Base-by-base conservation (phyloP, 2,888 invertebrate genomes). In the Eutolmus rufibarbis region DNA sequence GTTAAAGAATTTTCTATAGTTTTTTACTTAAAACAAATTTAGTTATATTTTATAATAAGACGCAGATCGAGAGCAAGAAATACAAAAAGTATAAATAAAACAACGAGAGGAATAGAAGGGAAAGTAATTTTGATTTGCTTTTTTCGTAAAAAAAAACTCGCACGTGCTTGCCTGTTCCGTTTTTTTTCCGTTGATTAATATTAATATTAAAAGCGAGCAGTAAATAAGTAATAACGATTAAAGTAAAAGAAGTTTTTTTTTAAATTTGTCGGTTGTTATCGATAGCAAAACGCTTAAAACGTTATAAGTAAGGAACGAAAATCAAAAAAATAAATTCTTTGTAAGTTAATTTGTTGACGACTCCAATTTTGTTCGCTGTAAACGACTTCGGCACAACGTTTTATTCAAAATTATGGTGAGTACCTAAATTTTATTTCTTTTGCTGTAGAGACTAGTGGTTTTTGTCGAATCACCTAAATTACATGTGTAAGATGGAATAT, bases 321-420 rank as follows among this genome's bases (percentile, higher is more conserved):
- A 86, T 86, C 51, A 86, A 86, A 77, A n/a, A 86, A 74, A 40
- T 9, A 74, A 57, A 66, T 66, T 66, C 66, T 66, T 66, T 66
- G 57, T 66, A 74, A 85, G n/a, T 74, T 43, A 40, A 85, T 85
- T 85, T 85, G 85, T 85, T 85, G 51, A 85, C 34, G 31, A 74
- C 74, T 28, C n/a, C 16, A 79, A 46, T 43, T 85, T 85, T 51
- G 34, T 86, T 40, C 66, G n/a, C 66, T 74, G 56, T 56, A 57
- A 51, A 82, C 66, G 37, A 46, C 77, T 87, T 87, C 31, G 87
- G 87, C 87, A 87, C 78, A 79, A 87, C 57, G 57, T 87, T 87
- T 87, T 81, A 79, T 87, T 87, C 87, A 87, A 87, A 87, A 87
- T 87, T 87, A 87, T 87, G 87, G 87, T 87, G 34, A 87, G 87